Percentiles rank a stretch among this genome's conserved stretches.
phyloP scores from a whole-genome alignment of 2,113 vertebrate genomes.

The Physeter macrocephalus region DNA sequence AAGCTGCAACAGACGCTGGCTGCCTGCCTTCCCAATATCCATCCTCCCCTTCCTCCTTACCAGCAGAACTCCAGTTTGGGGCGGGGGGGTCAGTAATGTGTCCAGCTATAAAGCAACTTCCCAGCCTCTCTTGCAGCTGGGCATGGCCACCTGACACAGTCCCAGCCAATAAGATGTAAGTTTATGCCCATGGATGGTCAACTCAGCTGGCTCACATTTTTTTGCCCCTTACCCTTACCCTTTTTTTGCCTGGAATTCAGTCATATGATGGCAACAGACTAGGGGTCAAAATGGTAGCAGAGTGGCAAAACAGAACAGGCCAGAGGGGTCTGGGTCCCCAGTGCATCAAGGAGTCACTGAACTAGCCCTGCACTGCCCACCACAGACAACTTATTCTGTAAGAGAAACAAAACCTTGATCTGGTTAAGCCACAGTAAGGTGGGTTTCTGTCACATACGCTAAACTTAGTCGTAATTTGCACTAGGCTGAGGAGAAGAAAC shows the following conservation, averaged over 20 bases:
- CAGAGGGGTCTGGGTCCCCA: neutral
- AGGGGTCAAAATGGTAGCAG: neutral
- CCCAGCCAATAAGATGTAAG: neutral
- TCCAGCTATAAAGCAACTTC: neutral
- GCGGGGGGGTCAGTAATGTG: neutral
- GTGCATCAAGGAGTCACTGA: neutral
- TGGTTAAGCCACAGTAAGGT: neutral
- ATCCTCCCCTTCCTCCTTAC: neutral
- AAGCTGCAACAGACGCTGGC: neutral
- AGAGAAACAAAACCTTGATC: neutral
- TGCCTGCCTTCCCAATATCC: neutral
- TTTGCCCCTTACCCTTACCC: neutral
- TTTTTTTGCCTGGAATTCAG: neutral
- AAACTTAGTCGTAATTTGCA: neutral
- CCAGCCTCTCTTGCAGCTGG: neutral
- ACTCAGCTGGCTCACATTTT: neutral
- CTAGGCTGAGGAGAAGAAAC: neutral
- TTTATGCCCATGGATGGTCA: neutral
- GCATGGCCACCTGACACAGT: neutral
- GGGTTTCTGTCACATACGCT: neutral
- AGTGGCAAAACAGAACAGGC: neutral
- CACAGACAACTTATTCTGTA: neutral
- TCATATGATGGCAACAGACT: neutral
- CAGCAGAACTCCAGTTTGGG: neutral
- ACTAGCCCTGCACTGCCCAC: neutral